Percentiles rank a stretch among this genome's conserved stretches.
phyloP scores from a whole-genome alignment of 2,797 vertebrate genomes.

The Protosalanx chinensis region DNA sequence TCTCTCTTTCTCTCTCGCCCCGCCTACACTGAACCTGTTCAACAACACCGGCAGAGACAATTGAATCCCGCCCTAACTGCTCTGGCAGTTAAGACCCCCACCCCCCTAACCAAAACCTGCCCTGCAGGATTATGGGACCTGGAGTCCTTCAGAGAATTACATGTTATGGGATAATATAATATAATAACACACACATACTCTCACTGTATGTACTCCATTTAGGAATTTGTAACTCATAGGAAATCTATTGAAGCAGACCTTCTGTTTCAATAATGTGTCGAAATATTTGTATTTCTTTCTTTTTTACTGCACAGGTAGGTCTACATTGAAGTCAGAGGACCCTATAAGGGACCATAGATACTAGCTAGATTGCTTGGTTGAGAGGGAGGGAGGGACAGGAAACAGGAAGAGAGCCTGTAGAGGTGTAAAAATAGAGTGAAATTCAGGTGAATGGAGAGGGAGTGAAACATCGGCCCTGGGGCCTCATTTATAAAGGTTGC shows the following conservation, averaged over 20 bases:
- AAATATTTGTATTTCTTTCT: too few species aligned
- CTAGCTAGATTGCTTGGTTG: too few species aligned
- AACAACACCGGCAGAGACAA: conserved; percentile 56
- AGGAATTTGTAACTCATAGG: background rate
- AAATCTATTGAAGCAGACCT: background rate
- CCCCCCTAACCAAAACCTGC: conserved; percentile 37
- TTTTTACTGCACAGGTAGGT: background rate
- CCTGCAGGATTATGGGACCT: conserved; percentile 68
- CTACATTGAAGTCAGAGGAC: background rate
- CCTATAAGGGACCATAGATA: too few species aligned
- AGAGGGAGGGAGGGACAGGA: conserved; percentile 5
- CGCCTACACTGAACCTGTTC: conserved; percentile 7
- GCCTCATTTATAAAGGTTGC: too few species aligned
- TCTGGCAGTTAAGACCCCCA: conserved; percentile 42
- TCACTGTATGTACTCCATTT: background rate
- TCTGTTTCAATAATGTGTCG: background rate
- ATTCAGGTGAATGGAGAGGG: background rate
- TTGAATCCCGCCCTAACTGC: conserved; percentile 68
- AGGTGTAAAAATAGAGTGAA: background rate
- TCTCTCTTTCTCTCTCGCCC: conserved; percentile 16
- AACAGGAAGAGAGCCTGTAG: background rate
- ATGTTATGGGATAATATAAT: background rate
- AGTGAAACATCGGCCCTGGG: background rate
- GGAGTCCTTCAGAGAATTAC: conserved; percentile 51
- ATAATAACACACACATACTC: background rate